Conservation (phyloP, 1,140 invertebrate species). For the Colletes gigas region DNA sequence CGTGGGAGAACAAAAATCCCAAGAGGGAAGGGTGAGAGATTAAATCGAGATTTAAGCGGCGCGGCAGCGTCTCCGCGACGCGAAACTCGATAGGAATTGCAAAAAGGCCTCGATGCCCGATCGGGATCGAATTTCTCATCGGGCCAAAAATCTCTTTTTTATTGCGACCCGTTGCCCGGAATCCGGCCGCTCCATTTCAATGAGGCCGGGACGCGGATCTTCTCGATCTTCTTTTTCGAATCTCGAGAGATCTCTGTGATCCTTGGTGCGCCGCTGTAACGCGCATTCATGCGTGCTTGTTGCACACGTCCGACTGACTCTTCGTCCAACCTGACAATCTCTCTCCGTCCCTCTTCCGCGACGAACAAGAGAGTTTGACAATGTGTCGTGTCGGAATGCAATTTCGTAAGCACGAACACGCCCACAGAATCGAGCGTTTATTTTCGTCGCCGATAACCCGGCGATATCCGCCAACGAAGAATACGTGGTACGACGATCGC, state of each 20-base stretch:
- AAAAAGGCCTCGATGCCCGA: slow-evolving; percentile 28
- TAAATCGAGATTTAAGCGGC: slow-evolving; percentile 38
- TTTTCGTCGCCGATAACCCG: slow-evolving; percentile 12
- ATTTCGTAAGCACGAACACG: slow-evolving; percentile 53
- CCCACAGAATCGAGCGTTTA: slow-evolving; percentile 40
- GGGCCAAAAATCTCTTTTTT: slow-evolving; percentile 23
- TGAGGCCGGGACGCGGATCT: not conserved
- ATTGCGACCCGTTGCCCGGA: slow-evolving; percentile 14
- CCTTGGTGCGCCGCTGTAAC: not conserved
- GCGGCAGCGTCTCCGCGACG: slow-evolving; percentile 3
- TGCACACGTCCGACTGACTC: slow-evolving; percentile 45
- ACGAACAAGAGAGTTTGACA: slow-evolving; percentile 23
- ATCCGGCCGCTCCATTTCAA: slow-evolving; percentile 19
- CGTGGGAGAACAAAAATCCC: slow-evolving; percentile 5
- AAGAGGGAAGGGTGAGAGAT: not conserved
- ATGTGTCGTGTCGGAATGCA: slow-evolving; percentile 48
- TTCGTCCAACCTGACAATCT: not conserved
- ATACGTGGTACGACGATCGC: not conserved
- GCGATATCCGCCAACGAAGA: not conserved
- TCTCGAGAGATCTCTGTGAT: not conserved
- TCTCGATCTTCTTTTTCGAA: slow-evolving; percentile 5
- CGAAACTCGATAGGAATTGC: slow-evolving; percentile 48
- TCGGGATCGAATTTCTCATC: slow-evolving; percentile 54
- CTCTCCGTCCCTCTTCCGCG: not conserved
- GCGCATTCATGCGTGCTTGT: slow-evolving; percentile 21